A percentile compares a stretch with the other conserved stretches of the same genome.
phyloP scores from a whole-genome alignment of 2,797 vertebrate species.

The Morus bassanus region DNA sequence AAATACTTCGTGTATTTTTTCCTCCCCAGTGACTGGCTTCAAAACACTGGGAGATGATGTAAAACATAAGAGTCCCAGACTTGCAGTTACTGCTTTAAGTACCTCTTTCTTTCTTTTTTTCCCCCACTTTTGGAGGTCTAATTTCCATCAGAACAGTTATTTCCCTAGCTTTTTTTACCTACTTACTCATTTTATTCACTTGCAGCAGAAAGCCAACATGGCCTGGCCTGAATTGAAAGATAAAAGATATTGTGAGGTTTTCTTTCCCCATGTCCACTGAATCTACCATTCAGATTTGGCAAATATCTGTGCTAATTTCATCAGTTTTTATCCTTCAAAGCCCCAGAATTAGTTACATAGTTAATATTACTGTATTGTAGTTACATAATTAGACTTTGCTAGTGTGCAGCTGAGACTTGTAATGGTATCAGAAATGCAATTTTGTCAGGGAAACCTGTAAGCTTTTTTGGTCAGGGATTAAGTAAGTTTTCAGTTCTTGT shows the following conservation, averaged over 20 bases:
- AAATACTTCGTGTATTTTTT: rapidly evolving
- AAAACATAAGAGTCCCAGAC: not conserved
- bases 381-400: not conserved
- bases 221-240: not conserved
- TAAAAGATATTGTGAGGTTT: not conserved
- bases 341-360: not conserved
- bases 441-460: rapidly evolving
- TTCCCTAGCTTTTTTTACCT: not conserved
- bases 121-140: not conserved
- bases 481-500: not conserved
- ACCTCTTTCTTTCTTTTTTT: rapidly evolving
- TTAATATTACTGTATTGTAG: not conserved
- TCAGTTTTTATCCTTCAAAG: not conserved
- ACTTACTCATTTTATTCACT: not conserved
- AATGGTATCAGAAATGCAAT: not conserved
- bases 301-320: not conserved
- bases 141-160: not conserved
- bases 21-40: rapidly evolving
- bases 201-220: not conserved
- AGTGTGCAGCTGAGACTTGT: not conserved
- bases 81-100: not conserved
- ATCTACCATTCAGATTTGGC: not conserved
- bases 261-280: not conserved
- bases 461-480: not conserved
- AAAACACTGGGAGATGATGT: not conserved